phyloP scores from a whole-genome alignment of 2,888 invertebrate species.

The Lottia scabra region DNA sequence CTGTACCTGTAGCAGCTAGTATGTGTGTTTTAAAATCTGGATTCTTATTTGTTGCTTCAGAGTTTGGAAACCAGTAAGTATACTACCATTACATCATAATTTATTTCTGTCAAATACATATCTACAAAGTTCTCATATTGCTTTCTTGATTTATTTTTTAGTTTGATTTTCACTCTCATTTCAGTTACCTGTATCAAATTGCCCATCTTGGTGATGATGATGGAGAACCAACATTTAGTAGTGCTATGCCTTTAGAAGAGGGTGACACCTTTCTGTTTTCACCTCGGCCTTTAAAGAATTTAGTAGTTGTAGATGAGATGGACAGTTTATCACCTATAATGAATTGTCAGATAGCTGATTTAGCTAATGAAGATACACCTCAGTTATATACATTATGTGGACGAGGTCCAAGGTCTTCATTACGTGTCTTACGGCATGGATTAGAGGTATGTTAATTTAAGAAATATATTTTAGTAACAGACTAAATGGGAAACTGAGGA shows the following conservation, averaged over 20 bases:
- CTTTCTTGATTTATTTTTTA: too few species aligned
- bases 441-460: conserved; percentile 76
- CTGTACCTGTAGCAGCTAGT: conserved; percentile 94
- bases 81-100: not conserved
- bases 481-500: too few species aligned
- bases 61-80: conserved; percentile 99
- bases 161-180: conserved; percentile 43
- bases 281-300: conserved; percentile 90
- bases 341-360: conserved; percentile 75
- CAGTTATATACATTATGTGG: conserved; percentile 98
- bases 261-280: conserved; percentile 99
- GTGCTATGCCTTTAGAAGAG: conserved; percentile 97
- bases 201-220: conserved; percentile 99
- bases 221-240: conserved; percentile 98
- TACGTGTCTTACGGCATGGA: conserved; percentile 94
- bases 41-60: conserved; percentile 97
- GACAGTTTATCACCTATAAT: conserved; percentile 95
- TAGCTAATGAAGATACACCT: conserved; percentile 97
- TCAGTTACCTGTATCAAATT: conserved; percentile 95
- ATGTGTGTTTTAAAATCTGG: conserved; percentile 99
- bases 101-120: not conserved
- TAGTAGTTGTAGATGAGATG: conserved; percentile 96
- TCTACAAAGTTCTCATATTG: too few species aligned
- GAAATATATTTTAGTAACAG: not conserved
- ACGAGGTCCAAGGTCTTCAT: conserved; percentile 91